Conservation (phyloP, 2,888 invertebrate genomes). For the Hetaerina titia region DNA sequence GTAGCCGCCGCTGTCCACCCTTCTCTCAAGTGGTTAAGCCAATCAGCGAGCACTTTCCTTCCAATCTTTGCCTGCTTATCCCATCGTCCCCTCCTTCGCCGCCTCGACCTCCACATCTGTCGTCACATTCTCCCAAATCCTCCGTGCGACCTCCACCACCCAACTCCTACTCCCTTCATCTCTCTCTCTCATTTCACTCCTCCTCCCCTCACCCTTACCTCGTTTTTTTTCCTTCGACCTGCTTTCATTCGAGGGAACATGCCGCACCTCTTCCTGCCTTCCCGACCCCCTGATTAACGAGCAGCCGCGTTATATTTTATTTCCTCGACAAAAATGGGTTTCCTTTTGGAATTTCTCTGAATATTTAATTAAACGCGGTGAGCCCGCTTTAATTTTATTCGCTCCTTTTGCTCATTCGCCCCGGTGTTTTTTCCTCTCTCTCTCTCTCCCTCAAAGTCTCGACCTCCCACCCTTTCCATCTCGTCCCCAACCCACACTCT, state of each 20-base stretch:
- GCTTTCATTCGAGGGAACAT: not conserved
- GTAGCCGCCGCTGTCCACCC: not conserved
- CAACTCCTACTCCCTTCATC: not conserved
- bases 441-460: not conserved
- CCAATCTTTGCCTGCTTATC: not conserved
- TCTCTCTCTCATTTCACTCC: not conserved
- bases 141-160: not conserved
- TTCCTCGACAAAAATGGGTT: slow-evolving; percentile 25
- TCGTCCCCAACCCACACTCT: too few relatives aligned
- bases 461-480: not conserved
- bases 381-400: slow-evolving; percentile 61
- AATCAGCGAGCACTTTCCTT: not conserved
- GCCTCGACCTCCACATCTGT: not conserved
- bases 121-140: not conserved
- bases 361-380: slow-evolving; percentile 62
- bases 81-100: not conserved
- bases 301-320: slow-evolving; percentile 40
- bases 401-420: slow-evolving; percentile 15
- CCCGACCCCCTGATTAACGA: slow-evolving; percentile 51
- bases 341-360: slow-evolving; percentile 55
- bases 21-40: not conserved
- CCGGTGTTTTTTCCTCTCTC: not conserved
- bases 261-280: not conserved
- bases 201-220: not conserved
- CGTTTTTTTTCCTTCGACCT: not conserved